A percentile compares a stretch with the other conserved stretches of the same genome.
Evolutionary conservation across 2,113 vertebrate genomes (phyloP).

Genomic region (Glaucomys volans): DNA sequence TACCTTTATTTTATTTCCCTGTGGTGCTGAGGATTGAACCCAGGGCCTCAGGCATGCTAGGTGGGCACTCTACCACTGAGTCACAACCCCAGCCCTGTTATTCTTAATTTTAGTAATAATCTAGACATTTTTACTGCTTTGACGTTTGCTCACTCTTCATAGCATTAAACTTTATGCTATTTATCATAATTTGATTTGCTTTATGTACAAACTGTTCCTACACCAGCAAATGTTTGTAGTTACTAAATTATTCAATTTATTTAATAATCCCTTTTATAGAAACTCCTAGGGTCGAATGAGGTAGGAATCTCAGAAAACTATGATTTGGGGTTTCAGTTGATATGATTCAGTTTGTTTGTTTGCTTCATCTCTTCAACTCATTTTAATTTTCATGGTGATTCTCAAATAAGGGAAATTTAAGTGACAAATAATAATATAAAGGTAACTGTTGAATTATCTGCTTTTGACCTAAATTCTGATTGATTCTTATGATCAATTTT

Average conservation of each 20-base stretch:
- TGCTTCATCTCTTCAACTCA: neutral
- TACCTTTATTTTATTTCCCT: no score
- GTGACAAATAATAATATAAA: conserved; percentile 7
- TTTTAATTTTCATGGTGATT: conserved; percentile 17
- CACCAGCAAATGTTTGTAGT: neutral
- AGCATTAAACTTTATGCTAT: conserved; percentile 2
- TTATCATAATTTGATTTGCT: conserved; percentile 50
- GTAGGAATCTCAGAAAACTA: conserved; percentile 16
- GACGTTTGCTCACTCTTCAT: neutral
- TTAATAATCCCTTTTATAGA: conserved; percentile 39
- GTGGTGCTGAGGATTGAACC: no score
- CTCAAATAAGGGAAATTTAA: neutral
- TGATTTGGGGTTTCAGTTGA: neutral
- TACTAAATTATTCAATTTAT: conserved; percentile 52
- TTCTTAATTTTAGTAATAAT: conserved; percentile 46
- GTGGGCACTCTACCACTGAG: no score
- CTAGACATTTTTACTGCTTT: conserved; percentile 30
- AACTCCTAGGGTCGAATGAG: neutral
- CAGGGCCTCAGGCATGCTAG: no score
- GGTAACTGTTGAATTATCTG: conserved; percentile 30
- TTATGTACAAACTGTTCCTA: conserved; percentile 49
- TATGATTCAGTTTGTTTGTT: no score
- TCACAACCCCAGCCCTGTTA: no score
- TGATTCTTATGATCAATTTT: neutral
- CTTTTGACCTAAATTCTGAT: conserved; percentile 25